These are phyloP conservation scores for Hydropotes inermis DNA, from an alignment of 2,113 vertebrate genomes.

Conservation along the genomic window DNA sequence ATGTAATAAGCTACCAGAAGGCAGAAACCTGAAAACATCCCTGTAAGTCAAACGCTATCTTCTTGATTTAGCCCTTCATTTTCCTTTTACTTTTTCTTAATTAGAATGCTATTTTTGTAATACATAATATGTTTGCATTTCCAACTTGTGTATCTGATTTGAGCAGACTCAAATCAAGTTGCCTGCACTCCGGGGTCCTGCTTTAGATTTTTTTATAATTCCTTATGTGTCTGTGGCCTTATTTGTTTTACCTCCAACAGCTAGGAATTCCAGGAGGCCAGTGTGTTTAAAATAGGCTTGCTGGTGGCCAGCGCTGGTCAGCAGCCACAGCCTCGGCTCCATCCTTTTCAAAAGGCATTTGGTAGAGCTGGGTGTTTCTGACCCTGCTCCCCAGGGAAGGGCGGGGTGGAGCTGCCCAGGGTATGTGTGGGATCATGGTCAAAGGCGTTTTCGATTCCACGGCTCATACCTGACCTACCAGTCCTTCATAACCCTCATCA, in stretches of 20 bases:
- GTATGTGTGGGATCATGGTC: fast-evolving
- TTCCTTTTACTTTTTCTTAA: not conserved
- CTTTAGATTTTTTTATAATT: not conserved
- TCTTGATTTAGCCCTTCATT: not conserved
- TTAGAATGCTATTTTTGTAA: not conserved
- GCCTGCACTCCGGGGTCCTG: not conserved
- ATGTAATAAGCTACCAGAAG: not conserved
- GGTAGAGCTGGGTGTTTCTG: not conserved
- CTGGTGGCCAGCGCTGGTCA: too few relatives aligned
- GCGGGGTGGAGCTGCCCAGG: not conserved
- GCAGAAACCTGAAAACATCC: fast-evolving
- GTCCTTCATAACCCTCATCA: not conserved
- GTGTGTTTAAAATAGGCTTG: not conserved
- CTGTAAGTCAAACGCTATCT: not conserved
- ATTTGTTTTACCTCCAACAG: not conserved
- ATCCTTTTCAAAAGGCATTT: not conserved
- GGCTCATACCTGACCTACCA: not conserved
- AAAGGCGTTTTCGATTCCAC: not conserved
- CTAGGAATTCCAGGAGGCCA: not conserved
- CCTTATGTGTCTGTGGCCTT: not conserved
- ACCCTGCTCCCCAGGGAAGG: not conserved
- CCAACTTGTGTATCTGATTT: not conserved
- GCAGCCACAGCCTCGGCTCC: not conserved
- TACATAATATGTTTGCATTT: not conserved
- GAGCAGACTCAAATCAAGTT: not conserved